Conservation (phyloP, 2,113 vertebrate genomes). For the Herpailurus yagouaroundi region DNA sequence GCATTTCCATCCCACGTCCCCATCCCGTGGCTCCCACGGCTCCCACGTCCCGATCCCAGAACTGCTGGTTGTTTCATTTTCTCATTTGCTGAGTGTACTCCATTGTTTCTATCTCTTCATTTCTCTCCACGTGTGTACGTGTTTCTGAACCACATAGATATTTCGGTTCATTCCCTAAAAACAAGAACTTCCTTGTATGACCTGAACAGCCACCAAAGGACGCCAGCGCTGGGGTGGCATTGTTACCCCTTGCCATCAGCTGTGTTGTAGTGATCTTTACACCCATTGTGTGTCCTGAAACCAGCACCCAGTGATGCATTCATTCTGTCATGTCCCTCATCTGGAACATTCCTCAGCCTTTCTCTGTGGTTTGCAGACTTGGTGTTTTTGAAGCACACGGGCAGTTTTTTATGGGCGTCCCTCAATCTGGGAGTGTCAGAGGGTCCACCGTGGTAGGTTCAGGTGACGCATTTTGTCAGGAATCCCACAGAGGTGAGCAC, state of each 20-base stretch:
- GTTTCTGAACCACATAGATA: neutral
- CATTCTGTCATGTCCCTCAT: neutral
- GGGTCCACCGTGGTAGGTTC: neutral
- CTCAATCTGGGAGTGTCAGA: neutral
- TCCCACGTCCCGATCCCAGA: neutral
- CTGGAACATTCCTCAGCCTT: neutral
- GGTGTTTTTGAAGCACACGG: neutral
- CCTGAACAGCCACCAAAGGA: accelerated
- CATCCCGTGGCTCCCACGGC: too few relatives aligned
- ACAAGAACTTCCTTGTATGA: neutral
- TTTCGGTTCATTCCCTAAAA: neutral
- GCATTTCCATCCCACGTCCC: too few relatives aligned
- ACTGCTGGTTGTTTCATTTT: neutral
- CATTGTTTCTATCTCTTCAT: neutral
- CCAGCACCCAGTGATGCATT: accelerated
- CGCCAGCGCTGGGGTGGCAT: accelerated
- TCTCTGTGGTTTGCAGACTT: too few relatives aligned
- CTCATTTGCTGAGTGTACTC: neutral
- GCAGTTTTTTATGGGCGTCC: neutral
- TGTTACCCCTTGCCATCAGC: accelerated
- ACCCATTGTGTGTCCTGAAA: too few relatives aligned
- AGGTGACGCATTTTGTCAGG: accelerated
- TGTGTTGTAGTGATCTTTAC: accelerated
- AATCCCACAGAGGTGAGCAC: neutral
- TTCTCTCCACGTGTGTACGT: accelerated